A percentile compares a stretch with the other conserved stretches of the same genome.
These are phyloP conservation scores for Leptopilina clavipes DNA, from an alignment of 1,140 invertebrate genomes.

Conservation along the genomic window DNA sequence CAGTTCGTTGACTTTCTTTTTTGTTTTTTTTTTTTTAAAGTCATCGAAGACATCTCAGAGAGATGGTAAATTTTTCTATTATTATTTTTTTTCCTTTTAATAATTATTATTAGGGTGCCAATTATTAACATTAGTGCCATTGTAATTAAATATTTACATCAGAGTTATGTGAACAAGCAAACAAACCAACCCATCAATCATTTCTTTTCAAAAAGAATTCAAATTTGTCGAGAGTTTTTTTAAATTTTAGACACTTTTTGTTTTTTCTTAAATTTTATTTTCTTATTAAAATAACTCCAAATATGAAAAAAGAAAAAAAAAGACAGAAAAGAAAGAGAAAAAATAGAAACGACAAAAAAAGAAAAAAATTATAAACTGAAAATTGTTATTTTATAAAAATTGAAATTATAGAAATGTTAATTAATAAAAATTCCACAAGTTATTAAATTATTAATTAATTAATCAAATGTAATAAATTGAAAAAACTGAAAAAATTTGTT, in stretches of 20 bases:
- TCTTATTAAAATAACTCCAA: no score
- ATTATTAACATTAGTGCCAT: slow-evolving; percentile 31
- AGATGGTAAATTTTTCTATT: not conserved
- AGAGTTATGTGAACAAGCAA: slow-evolving; percentile 44
- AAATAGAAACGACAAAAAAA: no score
- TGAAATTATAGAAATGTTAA: no score
- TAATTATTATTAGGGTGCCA: slow-evolving; percentile 9
- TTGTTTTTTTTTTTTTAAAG: slow-evolving; percentile 3
- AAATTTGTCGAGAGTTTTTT: not conserved
- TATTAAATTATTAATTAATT: no score
- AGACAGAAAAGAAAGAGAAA: no score
- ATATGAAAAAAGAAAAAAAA: no score
- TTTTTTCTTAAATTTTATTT: not conserved
- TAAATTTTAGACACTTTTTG: not conserved
- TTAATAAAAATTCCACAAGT: no score
- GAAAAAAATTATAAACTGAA: no score
- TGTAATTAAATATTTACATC: slow-evolving; percentile 27
- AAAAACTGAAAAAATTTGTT: no score
- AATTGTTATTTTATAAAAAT: no score
- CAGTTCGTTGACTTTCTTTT: slow-evolving; percentile 14
- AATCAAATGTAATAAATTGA: no score
- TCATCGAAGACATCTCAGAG: not conserved
- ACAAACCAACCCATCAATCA: slow-evolving; percentile 36
- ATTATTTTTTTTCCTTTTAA: not conserved
- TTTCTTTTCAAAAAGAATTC: not conserved